Evolutionary conservation across 2,113 vertebrate species (phyloP).

Genomic region (Cyprinodon variegatus): DNA sequence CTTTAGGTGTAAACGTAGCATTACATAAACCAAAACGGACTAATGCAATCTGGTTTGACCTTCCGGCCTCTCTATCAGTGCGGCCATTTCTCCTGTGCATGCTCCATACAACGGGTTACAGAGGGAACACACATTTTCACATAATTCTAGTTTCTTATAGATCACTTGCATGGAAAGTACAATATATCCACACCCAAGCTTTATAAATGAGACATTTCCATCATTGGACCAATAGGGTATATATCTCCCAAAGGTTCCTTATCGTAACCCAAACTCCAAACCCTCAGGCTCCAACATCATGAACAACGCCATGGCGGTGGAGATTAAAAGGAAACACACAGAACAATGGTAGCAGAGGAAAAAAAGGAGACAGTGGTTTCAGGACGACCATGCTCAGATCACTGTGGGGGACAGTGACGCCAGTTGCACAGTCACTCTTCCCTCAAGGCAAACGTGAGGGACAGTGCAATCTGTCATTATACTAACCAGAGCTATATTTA

Average conservation of each 20-base stretch:
- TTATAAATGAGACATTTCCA: no score
- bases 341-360: constrained; percentile 55
- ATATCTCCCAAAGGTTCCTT: neutral
- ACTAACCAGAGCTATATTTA: constrained; percentile 68
- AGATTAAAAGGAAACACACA: constrained; percentile 28
- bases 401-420: constrained; percentile 66
- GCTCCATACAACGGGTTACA: no score
- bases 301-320: constrained; percentile 5
- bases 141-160: no score
- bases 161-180: no score
- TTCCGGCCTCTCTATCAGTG: no score
- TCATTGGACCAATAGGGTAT: neutral
- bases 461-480: constrained; percentile 74
- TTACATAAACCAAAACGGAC: no score
- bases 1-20: no score
- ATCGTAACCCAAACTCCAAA: neutral
- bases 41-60: no score
- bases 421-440: constrained; percentile 59
- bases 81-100: no score
- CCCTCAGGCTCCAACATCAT: neutral
- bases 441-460: constrained; percentile 59
- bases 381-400: constrained; percentile 49
- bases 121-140: no score
- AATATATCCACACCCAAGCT: no score
- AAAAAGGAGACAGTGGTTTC: constrained; percentile 52